Evolutionary conservation across 1,140 invertebrate genomes (phyloP).

Genomic region (Zeugodacus cucurbitae): DNA sequence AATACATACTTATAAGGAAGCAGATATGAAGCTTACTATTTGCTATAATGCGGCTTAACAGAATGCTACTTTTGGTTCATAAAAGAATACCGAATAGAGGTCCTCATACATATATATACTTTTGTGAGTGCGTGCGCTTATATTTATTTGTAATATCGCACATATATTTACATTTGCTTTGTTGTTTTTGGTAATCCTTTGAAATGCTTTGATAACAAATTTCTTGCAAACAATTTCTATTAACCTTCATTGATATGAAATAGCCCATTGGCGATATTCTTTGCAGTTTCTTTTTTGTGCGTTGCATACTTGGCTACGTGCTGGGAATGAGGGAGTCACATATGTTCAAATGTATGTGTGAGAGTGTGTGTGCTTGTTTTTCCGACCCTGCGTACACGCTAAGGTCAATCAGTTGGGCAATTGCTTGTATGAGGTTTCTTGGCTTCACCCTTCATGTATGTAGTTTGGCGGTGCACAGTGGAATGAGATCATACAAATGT

Average conservation of each 20-base stretch:
- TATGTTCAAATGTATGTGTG: not conserved
- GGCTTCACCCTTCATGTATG: too few relatives aligned
- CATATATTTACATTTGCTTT: not conserved
- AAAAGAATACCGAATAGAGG: not conserved
- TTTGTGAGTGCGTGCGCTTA: not conserved
- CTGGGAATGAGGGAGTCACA: not conserved
- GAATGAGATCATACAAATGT: too few relatives aligned
- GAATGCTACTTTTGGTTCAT: not conserved
- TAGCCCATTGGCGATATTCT: not conserved
- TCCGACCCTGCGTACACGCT: not conserved
- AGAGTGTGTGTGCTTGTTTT: not conserved
- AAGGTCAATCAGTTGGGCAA: not conserved
- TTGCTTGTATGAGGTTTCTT: not conserved
- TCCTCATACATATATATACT: not conserved
- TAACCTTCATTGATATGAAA: slow-evolving; percentile 21
- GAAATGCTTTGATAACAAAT: slow-evolving; percentile 28
- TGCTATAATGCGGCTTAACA: not conserved
- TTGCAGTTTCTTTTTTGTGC: not conserved
- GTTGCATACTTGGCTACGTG: not conserved
- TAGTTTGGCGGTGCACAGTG: too few relatives aligned
- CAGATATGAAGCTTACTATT: not conserved
- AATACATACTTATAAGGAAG: not conserved
- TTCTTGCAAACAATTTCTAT: slow-evolving; percentile 26
- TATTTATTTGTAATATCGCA: not conserved
- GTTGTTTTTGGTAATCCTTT: not conserved